phyloP scores from a whole-genome alignment of 2,888 invertebrate species.

The Drosophila conformis region DNA sequence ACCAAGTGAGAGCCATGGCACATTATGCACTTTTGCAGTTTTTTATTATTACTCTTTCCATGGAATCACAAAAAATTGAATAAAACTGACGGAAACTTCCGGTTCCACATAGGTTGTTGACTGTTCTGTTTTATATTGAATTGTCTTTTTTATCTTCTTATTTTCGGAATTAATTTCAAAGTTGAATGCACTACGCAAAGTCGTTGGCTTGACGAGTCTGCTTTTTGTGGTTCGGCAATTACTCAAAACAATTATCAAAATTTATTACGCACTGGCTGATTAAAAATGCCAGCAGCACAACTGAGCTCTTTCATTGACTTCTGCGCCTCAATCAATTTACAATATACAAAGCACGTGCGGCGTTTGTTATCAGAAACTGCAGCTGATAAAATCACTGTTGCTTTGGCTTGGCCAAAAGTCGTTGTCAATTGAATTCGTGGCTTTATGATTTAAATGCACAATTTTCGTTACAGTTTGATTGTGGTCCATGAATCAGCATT shows the following conservation, averaged over 20 bases:
- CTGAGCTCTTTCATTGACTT: slow-evolving; percentile 26
- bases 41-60: slow-evolving; percentile 34
- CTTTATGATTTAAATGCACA: slow-evolving; percentile 40
- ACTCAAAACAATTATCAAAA: slow-evolving; percentile 30
- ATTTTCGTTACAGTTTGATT: slow-evolving; percentile 42
- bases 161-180: slow-evolving; percentile 48
- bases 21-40: slow-evolving; percentile 69
- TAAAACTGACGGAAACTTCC: slow-evolving; percentile 58
- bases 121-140: slow-evolving; percentile 5
- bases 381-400: not conserved
- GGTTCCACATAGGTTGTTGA: slow-evolving; percentile 26
- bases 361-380: slow-evolving; percentile 17
- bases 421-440: not conserved
- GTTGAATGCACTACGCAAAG: slow-evolving; percentile 69
- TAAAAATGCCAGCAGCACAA: slow-evolving; percentile 33
- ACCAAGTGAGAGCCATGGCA: slow-evolving; percentile 9
- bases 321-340: slow-evolving; percentile 56
- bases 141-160: slow-evolving; percentile 13
- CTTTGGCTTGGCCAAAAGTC: not conserved
- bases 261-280: slow-evolving; percentile 34
- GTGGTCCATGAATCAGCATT: slow-evolving; percentile 69
- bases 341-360: slow-evolving; percentile 67
- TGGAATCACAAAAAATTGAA: slow-evolving; percentile 42
- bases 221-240: slow-evolving; percentile 14
- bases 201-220: slow-evolving; percentile 39